phyloP scores from a whole-genome alignment of 2,797 vertebrate genomes.

The Arrhamphus sclerolepis region DNA sequence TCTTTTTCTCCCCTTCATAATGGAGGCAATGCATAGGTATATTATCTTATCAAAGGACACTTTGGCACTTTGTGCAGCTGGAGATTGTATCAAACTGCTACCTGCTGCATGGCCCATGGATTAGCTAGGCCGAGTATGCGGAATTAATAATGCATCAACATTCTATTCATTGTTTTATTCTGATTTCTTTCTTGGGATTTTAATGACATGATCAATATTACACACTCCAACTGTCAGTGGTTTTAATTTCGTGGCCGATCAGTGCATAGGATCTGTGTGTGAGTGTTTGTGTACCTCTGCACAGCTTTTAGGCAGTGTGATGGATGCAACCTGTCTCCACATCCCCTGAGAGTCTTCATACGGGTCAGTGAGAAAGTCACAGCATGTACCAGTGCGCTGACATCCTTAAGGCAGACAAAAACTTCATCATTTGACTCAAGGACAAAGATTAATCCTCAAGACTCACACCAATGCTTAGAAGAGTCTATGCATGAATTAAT shows the following conservation, averaged over 20 bases:
- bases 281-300: slow-evolving; percentile 33
- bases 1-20: too few relatives aligned
- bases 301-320: slow-evolving; percentile 50
- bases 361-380: slow-evolving; percentile 65
- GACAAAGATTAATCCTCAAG: slow-evolving; percentile 48
- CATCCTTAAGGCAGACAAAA: slow-evolving; percentile 55
- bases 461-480: slow-evolving; percentile 30
- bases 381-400: slow-evolving; percentile 70
- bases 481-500: slow-evolving; percentile 16
- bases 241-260: neutral
- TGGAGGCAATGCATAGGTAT: too few relatives aligned
- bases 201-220: neutral
- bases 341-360: slow-evolving; percentile 56
- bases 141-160: too few relatives aligned
- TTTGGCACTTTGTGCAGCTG: too few relatives aligned
- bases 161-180: too few relatives aligned
- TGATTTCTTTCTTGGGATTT: neutral
- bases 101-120: too few relatives aligned
- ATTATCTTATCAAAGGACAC: too few relatives aligned
- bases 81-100: too few relatives aligned
- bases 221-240: neutral
- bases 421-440: slow-evolving; percentile 58
- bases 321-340: slow-evolving; percentile 63
- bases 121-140: too few relatives aligned
- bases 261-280: slow-evolving; percentile 22